phyloP scores from a whole-genome alignment of 2,797 vertebrate species.

The Alca torda region DNA sequence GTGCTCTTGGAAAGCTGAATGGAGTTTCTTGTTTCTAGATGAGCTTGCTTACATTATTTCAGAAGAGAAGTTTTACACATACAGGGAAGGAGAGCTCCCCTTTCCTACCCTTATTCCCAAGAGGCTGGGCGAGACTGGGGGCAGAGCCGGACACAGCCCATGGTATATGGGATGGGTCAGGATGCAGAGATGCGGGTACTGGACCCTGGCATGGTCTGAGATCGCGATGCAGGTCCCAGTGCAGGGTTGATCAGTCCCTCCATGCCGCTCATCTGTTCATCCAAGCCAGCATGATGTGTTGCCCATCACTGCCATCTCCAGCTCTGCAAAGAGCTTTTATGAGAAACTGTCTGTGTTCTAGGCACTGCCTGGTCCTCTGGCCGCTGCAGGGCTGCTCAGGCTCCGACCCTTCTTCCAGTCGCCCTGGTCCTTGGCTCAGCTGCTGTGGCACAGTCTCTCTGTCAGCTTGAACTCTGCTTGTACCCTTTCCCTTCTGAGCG shows the following conservation, averaged over 20 bases:
- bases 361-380: background rate
- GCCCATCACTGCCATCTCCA: background rate
- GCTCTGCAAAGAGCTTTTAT: background rate
- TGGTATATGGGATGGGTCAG: background rate
- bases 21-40: conserved; percentile 16
- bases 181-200: background rate
- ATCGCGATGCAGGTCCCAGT: accelerated
- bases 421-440: accelerated
- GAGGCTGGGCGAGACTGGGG: background rate
- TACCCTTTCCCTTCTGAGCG: background rate
- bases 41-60: background rate
- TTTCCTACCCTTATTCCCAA: background rate
- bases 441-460: background rate
- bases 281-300: accelerated
- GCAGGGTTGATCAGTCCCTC: background rate
- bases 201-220: background rate
- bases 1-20: background rate
- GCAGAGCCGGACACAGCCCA: accelerated
- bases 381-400: background rate
- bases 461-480: background rate
- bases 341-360: background rate
- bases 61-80: background rate
- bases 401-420: background rate
- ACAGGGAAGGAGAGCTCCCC: background rate
- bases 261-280: background rate